Evolutionary conservation across 2,113 vertebrate genomes (phyloP).

Genomic region (Pterocles burchelli): DNA sequence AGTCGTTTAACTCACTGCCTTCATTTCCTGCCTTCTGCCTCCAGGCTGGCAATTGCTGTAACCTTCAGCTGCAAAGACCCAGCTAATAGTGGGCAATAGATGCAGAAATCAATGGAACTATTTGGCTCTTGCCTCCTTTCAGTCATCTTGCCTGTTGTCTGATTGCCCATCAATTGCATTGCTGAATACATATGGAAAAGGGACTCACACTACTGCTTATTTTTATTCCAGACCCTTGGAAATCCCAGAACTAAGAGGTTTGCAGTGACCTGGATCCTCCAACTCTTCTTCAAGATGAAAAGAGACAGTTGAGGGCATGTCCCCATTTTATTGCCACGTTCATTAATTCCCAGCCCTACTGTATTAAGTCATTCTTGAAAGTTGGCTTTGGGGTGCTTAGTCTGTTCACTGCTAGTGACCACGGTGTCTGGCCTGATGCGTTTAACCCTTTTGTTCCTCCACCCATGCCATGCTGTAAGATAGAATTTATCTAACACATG

Average conservation of each 20-base stretch:
- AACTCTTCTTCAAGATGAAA: not conserved
- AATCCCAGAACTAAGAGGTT: not conserved
- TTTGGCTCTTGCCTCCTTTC: not conserved
- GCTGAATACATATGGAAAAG: not conserved
- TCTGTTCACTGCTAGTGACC: not conserved
- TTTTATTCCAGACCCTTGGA: not conserved
- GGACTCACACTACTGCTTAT: not conserved
- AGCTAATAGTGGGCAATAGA: not conserved
- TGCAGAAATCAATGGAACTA: not conserved
- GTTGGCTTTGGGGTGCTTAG: not conserved
- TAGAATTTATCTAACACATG: not conserved
- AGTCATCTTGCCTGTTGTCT: not conserved
- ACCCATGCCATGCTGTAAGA: not conserved
- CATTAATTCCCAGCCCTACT: not conserved
- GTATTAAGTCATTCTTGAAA: not conserved
- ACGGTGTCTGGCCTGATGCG: not conserved
- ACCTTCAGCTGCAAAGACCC: not conserved
- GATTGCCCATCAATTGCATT: not conserved
- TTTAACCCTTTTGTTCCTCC: not conserved
- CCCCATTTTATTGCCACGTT: not conserved
- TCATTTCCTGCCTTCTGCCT: constrained; percentile 4
- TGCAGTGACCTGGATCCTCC: not conserved
- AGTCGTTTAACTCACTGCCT: not conserved
- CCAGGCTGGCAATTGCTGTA: not conserved
- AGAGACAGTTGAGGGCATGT: not conserved